A percentile compares a stretch with the other conserved stretches of the same genome.
These are phyloP conservation scores for Barypeithes pellucidus DNA, from an alignment of 2,888 invertebrate species.

Conservation along the genomic window DNA sequence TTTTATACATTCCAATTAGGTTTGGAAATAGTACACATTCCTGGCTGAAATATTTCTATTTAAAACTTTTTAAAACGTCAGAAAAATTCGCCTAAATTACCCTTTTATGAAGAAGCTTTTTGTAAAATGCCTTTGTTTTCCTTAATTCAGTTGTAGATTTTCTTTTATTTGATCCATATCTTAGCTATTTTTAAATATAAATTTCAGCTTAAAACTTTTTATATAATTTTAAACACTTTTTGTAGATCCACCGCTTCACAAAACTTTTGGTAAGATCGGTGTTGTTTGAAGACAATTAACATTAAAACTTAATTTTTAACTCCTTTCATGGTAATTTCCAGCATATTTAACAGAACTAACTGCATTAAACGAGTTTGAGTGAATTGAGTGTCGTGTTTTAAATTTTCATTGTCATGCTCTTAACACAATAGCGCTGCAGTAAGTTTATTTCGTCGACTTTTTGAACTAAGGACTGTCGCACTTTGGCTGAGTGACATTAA, in stretches of 20 bases:
- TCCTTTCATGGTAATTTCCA: slow-evolving; percentile 1
- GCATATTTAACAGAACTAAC: slow-evolving; percentile 13
- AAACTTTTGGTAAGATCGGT: slow-evolving; percentile 54
- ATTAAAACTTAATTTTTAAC: slow-evolving; percentile 21
- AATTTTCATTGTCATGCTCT: background rate
- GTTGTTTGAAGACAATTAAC: slow-evolving; percentile 41
- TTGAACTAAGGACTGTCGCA: background rate
- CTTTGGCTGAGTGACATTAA: background rate
- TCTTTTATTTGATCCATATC: background rate
- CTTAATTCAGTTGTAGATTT: no score
- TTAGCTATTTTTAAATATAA: background rate
- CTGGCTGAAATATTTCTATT: no score
- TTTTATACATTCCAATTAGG: no score
- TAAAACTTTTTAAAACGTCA: no score
- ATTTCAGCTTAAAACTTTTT: background rate
- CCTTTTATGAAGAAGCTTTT: no score
- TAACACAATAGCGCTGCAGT: background rate
- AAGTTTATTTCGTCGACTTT: no score
- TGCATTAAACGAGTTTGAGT: background rate
- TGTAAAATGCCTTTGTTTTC: no score
- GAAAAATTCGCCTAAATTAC: no score
- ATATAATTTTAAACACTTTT: slow-evolving; percentile 23
- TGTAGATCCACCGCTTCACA: slow-evolving; percentile 47
- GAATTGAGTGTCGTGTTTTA: slow-evolving; percentile 1
- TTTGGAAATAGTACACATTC: no score